Evolutionary conservation across 2,113 vertebrate species (phyloP).

Genomic region (Oxyura jamaicensis): DNA sequence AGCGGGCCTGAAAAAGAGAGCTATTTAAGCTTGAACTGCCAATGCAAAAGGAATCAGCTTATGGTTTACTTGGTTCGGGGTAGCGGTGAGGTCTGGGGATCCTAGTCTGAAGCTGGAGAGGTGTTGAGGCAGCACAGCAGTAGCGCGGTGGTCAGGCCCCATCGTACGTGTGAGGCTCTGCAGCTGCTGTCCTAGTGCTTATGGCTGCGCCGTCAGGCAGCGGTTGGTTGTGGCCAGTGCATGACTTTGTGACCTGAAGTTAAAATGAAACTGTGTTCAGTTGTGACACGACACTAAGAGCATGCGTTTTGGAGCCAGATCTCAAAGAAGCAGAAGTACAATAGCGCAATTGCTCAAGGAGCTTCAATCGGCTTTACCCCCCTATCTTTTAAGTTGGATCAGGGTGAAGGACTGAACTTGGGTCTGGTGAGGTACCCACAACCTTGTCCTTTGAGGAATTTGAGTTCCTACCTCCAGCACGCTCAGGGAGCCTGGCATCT

Average conservation of each 20-base stretch:
- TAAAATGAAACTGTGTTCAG: background rate
- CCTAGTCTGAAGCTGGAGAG: background rate
- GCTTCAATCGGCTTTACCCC: background rate
- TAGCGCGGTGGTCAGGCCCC: fast-evolving
- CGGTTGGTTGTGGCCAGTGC: background rate
- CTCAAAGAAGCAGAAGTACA: background rate
- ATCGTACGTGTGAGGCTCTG: background rate
- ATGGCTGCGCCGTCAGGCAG: background rate
- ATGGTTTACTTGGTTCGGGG: background rate
- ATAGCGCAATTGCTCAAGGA: no score
- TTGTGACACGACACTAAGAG: no score
- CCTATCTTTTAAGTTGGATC: background rate
- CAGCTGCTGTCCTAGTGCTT: background rate
- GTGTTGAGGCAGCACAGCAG: background rate
- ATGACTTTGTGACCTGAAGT: background rate
- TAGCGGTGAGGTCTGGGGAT: no score
- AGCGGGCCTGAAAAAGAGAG: background rate
- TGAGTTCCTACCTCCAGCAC: background rate
- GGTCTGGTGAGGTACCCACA: background rate
- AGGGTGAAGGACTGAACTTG: background rate
- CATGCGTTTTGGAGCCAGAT: background rate
- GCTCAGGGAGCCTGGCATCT: background rate
- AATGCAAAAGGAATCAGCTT: background rate
- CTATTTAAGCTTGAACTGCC: background rate
- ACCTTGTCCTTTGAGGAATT: background rate